These are phyloP conservation scores for Alfaro cultratus DNA, from an alignment of 2,797 vertebrate genomes.

Conservation along the genomic window DNA sequence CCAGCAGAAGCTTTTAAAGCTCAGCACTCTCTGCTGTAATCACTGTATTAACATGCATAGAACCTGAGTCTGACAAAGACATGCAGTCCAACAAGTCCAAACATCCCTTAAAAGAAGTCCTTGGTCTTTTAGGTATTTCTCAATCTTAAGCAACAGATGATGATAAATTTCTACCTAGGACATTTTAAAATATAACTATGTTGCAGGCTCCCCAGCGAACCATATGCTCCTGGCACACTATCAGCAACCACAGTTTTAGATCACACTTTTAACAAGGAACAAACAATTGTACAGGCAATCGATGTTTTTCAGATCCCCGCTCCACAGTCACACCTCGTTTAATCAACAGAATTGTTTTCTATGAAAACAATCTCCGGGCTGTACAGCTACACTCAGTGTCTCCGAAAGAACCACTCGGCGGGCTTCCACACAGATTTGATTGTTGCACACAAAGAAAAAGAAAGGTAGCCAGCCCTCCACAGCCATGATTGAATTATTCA, in stretches of 20 bases:
- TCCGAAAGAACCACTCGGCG: constrained; percentile 72
- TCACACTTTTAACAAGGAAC: constrained; percentile 80
- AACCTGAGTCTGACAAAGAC: constrained; percentile 35
- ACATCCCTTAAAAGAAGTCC: constrained; percentile 16
- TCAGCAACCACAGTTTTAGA: constrained; percentile 71
- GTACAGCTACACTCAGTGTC: constrained; percentile 71
- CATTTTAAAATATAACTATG: constrained; percentile 24
- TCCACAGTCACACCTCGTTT: constrained; percentile 80
- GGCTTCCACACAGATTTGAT: constrained; percentile 77
- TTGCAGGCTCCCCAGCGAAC: constrained; percentile 27
- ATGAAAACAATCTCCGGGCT: constrained; percentile 80
- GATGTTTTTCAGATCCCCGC: constrained; percentile 75
- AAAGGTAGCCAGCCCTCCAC: constrained; percentile 73
- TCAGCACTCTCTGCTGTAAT: constrained; percentile 54
- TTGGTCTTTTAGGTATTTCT: constrained; percentile 10
- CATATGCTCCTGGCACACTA: constrained; percentile 48
- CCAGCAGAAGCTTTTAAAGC: constrained; percentile 58
- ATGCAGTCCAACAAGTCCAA: constrained; percentile 9
- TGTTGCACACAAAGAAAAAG: constrained; percentile 72
- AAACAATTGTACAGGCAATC: constrained; percentile 78
- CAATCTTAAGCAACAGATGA: constrained; percentile 13
- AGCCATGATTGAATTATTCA: constrained; percentile 88
- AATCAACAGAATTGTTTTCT: constrained; percentile 83
- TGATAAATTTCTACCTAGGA: constrained; percentile 29
- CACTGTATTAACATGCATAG: constrained; percentile 46